Conservation (phyloP, 2,888 invertebrate genomes). For the Brachypalpus laphriformis region DNA sequence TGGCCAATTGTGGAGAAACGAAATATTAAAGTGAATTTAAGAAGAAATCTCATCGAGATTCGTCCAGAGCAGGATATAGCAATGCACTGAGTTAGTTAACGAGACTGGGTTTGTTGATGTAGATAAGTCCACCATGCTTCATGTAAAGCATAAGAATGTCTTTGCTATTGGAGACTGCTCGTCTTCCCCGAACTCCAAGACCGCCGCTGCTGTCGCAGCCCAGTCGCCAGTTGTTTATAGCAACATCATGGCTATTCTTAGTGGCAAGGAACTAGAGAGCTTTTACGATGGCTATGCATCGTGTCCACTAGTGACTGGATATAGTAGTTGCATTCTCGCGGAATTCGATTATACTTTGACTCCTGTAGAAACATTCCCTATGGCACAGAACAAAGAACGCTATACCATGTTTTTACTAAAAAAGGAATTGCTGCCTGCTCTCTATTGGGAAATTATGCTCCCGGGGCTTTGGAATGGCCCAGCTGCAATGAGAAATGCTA, state of each 20-base stretch:
- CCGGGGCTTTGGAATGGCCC: constrained; percentile 92
- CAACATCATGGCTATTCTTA: constrained; percentile 88
- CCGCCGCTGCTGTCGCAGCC: constrained; percentile 95
- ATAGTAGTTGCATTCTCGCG: constrained; percentile 92
- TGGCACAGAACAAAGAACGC: constrained; percentile 85
- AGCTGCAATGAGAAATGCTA: constrained; percentile 79
- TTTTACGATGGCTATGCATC: constrained; percentile 97
- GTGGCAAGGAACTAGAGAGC: constrained; percentile 83
- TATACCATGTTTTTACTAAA: constrained; percentile 91
- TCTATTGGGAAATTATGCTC: constrained; percentile 96
- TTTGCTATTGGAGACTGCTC: constrained; percentile 98
- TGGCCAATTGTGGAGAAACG: constrained; percentile 89
- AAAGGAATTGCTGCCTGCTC: constrained; percentile 91
- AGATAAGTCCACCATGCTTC: constrained; percentile 91
- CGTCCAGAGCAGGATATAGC: constrained; percentile 87
- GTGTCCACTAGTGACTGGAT: constrained; percentile 96
- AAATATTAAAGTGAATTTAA: constrained; percentile 90
- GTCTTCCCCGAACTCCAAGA: constrained; percentile 96
- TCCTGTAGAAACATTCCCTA: constrained; percentile 95
- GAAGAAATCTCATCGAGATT: constrained; percentile 90
- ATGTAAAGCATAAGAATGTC: constrained; percentile 90
- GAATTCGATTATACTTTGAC: constrained; percentile 95
- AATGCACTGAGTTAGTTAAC: constrained; percentile 86
- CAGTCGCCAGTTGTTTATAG: constrained; percentile 91
- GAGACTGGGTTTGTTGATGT: constrained; percentile 91